Evolutionary conservation across 2,113 vertebrate species (phyloP).

Genomic region (Cavia porcellus): DNA sequence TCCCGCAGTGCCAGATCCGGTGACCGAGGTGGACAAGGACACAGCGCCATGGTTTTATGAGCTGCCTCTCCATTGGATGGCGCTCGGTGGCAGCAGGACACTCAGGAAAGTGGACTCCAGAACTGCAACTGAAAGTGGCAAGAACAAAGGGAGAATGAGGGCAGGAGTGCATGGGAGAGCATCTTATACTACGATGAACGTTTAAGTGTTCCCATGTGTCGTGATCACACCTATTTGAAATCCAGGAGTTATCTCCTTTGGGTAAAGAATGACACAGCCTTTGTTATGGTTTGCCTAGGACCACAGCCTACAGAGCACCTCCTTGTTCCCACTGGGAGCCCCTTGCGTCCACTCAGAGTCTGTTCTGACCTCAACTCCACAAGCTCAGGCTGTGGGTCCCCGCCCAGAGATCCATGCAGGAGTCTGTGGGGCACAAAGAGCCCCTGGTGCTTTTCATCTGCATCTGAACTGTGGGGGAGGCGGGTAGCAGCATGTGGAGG

Average conservation of each 20-base stretch:
- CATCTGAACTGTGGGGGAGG: no score
- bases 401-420: neutral
- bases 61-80: neutral
- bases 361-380: no score
- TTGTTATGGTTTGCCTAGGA: neutral
- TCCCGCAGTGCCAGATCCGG: neutral
- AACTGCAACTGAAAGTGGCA: neutral
- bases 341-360: accelerated
- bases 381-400: neutral
- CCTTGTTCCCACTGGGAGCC: neutral
- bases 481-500: neutral
- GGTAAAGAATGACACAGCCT: neutral
- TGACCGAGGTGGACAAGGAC: neutral
- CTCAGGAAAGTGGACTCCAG: neutral
- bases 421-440: no score
- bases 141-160: neutral
- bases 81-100: neutral
- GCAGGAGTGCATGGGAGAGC: no score
- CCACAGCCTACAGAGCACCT: no score
- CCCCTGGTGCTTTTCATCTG: no score
- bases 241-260: neutral
- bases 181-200: neutral
- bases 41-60: neutral
- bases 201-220: neutral
- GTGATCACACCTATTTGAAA: neutral